phyloP scores from a whole-genome alignment of 2,888 invertebrate genomes.

The Podotricha telesiphe region DNA sequence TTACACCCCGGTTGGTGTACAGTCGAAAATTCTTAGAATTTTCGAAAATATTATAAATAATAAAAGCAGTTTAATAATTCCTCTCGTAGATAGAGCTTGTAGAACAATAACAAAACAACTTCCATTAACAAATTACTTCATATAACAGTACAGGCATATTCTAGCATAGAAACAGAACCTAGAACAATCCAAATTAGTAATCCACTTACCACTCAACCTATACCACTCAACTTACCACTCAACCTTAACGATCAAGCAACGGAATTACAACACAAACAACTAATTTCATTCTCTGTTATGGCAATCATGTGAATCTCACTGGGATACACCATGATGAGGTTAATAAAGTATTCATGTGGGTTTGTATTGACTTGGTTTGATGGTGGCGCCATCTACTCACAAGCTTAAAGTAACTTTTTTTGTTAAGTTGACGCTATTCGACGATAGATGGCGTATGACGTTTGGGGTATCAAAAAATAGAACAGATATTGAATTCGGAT shows the following conservation, averaged over 20 bases:
- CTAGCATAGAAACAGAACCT: background rate
- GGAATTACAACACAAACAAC: constrained; percentile 1
- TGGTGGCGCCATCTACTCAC: constrained; percentile 4
- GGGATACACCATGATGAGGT: constrained; percentile 70
- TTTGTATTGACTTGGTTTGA: constrained; percentile 29
- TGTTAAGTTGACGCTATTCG: background rate
- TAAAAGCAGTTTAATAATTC: too few species aligned
- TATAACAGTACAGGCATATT: too few species aligned
- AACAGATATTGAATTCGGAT: background rate
- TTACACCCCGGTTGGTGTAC: too few species aligned
- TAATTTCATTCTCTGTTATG: constrained; percentile 45
- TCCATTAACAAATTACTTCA: too few species aligned
- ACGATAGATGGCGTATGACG: constrained; percentile 7
- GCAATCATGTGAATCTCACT: constrained; percentile 72
- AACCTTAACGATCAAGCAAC: background rate
- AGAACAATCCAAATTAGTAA: too few species aligned
- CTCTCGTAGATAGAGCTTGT: too few species aligned
- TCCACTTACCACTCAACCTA: too few species aligned
- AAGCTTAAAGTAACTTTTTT: background rate
- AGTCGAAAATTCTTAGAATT: too few species aligned
- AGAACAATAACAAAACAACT: too few species aligned
- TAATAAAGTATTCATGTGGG: constrained; percentile 31
- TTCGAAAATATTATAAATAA: too few species aligned
- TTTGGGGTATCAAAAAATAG: background rate
- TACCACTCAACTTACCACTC: background rate